These are phyloP conservation scores for Labeo calbasu DNA, from an alignment of 2,797 vertebrate genomes.

Conservation along the genomic window DNA sequence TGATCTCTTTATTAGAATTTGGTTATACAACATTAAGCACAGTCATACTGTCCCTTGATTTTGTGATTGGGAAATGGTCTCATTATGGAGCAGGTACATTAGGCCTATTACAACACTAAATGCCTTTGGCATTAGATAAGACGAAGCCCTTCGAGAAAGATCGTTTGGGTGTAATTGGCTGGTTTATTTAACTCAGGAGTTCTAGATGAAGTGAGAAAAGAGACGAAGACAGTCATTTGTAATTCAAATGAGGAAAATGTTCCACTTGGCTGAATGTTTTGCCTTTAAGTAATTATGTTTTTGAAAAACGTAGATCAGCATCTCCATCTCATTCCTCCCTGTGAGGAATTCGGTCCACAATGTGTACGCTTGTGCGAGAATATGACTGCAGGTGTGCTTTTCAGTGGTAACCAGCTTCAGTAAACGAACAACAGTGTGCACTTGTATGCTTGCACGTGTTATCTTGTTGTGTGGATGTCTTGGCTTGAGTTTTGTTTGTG, in stretches of 20 bases:
- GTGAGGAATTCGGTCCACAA: conserved; percentile 1
- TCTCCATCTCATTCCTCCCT: conserved; percentile 33
- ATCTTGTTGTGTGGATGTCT: conserved; percentile 14
- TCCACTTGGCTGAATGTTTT: conserved; percentile 28
- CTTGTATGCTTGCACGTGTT: conserved; percentile 14
- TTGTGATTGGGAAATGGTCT: not conserved
- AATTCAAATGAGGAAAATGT: conserved; percentile 14
- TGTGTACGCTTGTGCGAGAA: not conserved
- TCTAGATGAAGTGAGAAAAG: conserved; percentile 6
- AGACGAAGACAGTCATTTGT: conserved; percentile 16
- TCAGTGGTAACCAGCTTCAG: not conserved
- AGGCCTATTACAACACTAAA: not conserved
- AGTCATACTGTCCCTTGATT: not conserved
- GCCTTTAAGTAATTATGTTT: conserved; percentile 42
- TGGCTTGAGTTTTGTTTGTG: conserved; percentile 31
- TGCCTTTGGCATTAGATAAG: not conserved
- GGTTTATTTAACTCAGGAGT: conserved; percentile 12
- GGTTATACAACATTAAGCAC: not conserved
- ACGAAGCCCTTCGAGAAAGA: not conserved
- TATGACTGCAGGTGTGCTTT: conserved; percentile 9
- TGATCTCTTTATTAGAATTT: not conserved
- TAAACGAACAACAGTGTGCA: not conserved
- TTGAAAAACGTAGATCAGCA: conserved; percentile 40
- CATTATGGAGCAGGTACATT: not conserved
- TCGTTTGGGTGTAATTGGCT: not conserved